A percentile compares a stretch with the other conserved stretches of the same genome.
These are phyloP conservation scores for Virgularia gustaviana DNA, from an alignment of 92 coral and sea anemone species.

Conservation along the genomic window DNA sequence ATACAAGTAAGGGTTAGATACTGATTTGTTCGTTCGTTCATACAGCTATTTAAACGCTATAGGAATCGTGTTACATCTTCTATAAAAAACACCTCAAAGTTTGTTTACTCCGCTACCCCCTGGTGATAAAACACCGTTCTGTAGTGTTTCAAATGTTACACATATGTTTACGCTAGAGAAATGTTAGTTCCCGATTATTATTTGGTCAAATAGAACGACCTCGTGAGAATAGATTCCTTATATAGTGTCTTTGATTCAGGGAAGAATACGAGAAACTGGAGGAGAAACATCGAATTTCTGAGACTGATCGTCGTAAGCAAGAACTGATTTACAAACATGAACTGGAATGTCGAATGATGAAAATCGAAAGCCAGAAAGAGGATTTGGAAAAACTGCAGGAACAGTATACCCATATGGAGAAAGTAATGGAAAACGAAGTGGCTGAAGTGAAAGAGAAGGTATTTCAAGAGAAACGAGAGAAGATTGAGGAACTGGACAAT, in stretches of 20 bases:
- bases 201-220: no score
- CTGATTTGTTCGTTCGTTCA: no score
- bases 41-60: no score
- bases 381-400: slow-evolving; percentile 71
- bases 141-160: no score
- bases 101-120: no score
- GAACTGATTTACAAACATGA: slow-evolving; percentile 68
- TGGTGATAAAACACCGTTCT: no score
- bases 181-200: no score
- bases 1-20: no score
- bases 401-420: slow-evolving; percentile 63
- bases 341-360: slow-evolving; percentile 66
- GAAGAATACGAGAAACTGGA: slow-evolving; percentile 59
- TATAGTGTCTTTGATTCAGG: background rate
- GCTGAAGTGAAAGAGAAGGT: slow-evolving; percentile 66
- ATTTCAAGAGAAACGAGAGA: slow-evolving; percentile 74
- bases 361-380: slow-evolving; percentile 61
- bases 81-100: no score
- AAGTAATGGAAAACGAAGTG: slow-evolving; percentile 72
- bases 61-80: no score
- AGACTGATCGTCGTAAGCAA: slow-evolving; percentile 69
- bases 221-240: no score
- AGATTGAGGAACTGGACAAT: slow-evolving; percentile 61
- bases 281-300: slow-evolving; percentile 75
- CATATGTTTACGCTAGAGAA: no score